These are phyloP conservation scores for Plectropomus leopardus DNA, from an alignment of 2,113 vertebrate genomes.

Conservation along the genomic window DNA sequence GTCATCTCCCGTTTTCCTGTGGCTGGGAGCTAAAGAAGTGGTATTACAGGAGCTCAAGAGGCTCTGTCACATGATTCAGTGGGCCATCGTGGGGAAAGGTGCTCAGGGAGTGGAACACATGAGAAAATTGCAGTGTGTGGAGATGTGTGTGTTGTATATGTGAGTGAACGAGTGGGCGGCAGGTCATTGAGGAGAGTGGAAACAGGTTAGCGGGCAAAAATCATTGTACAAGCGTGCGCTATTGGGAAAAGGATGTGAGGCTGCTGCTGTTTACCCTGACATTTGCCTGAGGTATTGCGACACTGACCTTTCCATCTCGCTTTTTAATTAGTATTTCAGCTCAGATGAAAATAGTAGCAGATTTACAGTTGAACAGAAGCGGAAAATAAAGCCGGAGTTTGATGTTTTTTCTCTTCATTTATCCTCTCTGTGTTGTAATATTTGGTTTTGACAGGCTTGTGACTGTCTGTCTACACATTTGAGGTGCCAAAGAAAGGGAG, in stretches of 20 bases:
- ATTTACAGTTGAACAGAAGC: slow-evolving; percentile 52
- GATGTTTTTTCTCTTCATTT: slow-evolving; percentile 57
- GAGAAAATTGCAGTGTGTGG: slow-evolving; percentile 43
- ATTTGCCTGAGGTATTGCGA: slow-evolving; percentile 77
- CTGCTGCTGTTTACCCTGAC: slow-evolving; percentile 64
- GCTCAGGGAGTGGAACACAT: slow-evolving; percentile 59
- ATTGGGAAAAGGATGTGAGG: slow-evolving; percentile 4
- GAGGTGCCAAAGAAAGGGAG: slow-evolving; percentile 58
- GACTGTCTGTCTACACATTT: slow-evolving; percentile 69
- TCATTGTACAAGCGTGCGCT: slow-evolving; percentile 28
- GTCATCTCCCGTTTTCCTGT: slow-evolving; percentile 36
- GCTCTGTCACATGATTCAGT: slow-evolving; percentile 65
- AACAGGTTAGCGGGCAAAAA: slow-evolving; percentile 57
- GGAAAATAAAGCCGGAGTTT: slow-evolving; percentile 23
- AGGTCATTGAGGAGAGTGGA: slow-evolving; percentile 54
- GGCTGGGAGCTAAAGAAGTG: slow-evolving; percentile 65
- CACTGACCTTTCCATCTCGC: slow-evolving; percentile 74
- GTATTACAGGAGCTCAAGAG: slow-evolving; percentile 64
- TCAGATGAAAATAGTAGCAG: slow-evolving; percentile 59
- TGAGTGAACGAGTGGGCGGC: slow-evolving; percentile 29
- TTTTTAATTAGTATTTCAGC: slow-evolving; percentile 75
- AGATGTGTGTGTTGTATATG: slow-evolving; percentile 25
- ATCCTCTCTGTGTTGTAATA: slow-evolving; percentile 52
- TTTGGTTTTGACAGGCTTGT: slow-evolving; percentile 63
- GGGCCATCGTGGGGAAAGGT: slow-evolving; percentile 57